These are phyloP conservation scores for Tetragonula carbonaria DNA, from an alignment of 2,888 invertebrate species.

Conservation along the genomic window DNA sequence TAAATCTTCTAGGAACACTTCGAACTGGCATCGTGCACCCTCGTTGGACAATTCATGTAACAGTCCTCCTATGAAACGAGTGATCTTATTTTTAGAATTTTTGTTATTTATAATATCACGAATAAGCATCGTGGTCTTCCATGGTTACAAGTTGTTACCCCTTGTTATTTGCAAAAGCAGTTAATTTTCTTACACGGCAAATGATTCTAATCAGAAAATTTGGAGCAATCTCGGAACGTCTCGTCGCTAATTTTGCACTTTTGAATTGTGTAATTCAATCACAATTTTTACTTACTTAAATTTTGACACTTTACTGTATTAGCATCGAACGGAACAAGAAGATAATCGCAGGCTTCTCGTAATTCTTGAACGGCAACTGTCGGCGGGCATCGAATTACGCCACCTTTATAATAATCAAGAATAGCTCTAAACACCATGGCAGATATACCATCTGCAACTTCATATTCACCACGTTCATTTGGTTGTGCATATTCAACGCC, in stretches of 20 bases:
- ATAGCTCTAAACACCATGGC: conserved; percentile 97
- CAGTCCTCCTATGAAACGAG: conserved; percentile 89
- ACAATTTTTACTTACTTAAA: conserved; percentile 88
- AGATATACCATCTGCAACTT: conserved; percentile 98
- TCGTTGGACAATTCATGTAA: conserved; percentile 99
- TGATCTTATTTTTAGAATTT: conserved; percentile 27
- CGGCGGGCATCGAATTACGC: conserved; percentile 96
- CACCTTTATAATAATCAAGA: conserved; percentile 96
- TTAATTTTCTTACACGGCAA: background rate
- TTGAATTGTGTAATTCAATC: background rate
- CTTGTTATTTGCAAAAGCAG: background rate
- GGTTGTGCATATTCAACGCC: conserved; percentile 96
- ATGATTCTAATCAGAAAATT: background rate
- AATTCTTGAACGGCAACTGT: conserved; percentile 98
- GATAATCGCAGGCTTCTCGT: conserved; percentile 99
- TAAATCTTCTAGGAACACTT: conserved; percentile 96
- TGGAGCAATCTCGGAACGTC: background rate
- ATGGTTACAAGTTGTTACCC: background rate
- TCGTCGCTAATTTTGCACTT: background rate
- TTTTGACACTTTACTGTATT: conserved; percentile 98
- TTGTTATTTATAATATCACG: background rate
- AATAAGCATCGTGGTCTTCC: background rate
- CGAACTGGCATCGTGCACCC: conserved; percentile 99
- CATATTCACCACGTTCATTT: conserved; percentile 98
- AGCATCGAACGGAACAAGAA: conserved; percentile 98